phyloP scores from a whole-genome alignment of 2,888 invertebrate species.

The Caenorhabditis wallacei region DNA sequence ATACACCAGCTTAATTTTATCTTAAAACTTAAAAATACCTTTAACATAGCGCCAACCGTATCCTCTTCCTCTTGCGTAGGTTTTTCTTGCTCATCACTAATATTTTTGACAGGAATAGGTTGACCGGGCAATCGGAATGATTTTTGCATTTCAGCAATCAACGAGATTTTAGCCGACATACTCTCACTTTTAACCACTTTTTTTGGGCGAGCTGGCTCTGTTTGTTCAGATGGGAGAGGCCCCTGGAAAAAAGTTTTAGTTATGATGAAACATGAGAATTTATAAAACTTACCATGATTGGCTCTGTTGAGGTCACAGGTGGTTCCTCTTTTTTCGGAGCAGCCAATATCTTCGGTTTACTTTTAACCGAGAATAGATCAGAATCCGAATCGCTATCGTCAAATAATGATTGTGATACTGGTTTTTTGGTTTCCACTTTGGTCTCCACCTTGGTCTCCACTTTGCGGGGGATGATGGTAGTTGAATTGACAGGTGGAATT shows the following conservation, averaged over 20 bases:
- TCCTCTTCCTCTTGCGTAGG: not conserved
- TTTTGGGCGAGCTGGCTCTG: not conserved
- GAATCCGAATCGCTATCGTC: conserved; percentile 52
- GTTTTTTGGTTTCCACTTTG: not conserved
- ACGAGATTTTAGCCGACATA: conserved; percentile 25
- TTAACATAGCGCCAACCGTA: not conserved
- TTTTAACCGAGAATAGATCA: conserved; percentile 13
- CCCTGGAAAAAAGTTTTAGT: conserved; percentile 8
- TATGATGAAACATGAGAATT: not conserved
- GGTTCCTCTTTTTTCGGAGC: not conserved
- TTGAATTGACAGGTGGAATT: not conserved
- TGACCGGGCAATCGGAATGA: conserved; percentile 17
- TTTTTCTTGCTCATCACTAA: not conserved
- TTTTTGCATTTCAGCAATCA: conserved; percentile 27
- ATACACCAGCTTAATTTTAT: not conserved
- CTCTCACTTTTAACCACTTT: conserved; percentile 1
- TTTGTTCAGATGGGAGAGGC: conserved; percentile 4
- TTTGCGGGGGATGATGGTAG: not conserved
- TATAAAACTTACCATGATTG: not conserved
- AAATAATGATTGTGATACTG: conserved; percentile 26
- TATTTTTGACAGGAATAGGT: conserved; percentile 1
- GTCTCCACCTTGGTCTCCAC: not conserved
- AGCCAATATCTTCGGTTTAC: conserved; percentile 4
- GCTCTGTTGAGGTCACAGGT: not conserved
- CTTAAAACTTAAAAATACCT: not conserved